Conservation (phyloP, 2,113 vertebrate genomes). For the Pycnonotus jocosus region DNA sequence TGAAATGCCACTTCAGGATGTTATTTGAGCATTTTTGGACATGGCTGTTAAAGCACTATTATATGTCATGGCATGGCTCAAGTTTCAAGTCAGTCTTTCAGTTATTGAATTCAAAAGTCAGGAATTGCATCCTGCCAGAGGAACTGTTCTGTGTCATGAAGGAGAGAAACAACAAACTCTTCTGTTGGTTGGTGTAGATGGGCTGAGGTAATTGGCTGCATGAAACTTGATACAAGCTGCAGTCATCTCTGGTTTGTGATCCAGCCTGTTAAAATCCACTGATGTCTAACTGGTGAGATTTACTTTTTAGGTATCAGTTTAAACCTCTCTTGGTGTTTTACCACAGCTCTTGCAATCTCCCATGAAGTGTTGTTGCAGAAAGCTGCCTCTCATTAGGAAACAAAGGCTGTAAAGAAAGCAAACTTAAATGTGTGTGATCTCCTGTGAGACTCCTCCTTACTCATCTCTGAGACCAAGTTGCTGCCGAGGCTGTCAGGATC, state of each 20-base stretch:
- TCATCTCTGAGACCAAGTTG: neutral
- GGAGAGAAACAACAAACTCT: neutral
- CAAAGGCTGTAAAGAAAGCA: neutral
- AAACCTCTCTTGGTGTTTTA: neutral
- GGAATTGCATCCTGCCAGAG: neutral
- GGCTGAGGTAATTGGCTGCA: neutral
- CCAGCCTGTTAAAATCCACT: neutral
- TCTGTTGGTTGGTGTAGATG: neutral
- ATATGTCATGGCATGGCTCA: neutral
- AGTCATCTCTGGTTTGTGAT: neutral
- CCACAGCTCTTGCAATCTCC: neutral
- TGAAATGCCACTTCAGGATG: neutral
- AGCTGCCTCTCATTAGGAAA: neutral
- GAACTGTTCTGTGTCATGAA: neutral
- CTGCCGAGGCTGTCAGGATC: neutral
- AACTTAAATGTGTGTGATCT: neutral
- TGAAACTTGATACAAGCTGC: neutral
- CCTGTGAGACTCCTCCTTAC: neutral
- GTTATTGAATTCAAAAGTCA: neutral
- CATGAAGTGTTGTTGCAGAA: neutral
- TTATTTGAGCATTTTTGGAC: neutral
- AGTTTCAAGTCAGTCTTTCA: neutral
- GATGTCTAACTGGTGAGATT: neutral
- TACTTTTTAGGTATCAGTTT: neutral
- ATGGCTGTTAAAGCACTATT: neutral